These are phyloP conservation scores for Pseudanteris insignis DNA, from an alignment of 2,888 invertebrate genomes.

Conservation along the genomic window DNA sequence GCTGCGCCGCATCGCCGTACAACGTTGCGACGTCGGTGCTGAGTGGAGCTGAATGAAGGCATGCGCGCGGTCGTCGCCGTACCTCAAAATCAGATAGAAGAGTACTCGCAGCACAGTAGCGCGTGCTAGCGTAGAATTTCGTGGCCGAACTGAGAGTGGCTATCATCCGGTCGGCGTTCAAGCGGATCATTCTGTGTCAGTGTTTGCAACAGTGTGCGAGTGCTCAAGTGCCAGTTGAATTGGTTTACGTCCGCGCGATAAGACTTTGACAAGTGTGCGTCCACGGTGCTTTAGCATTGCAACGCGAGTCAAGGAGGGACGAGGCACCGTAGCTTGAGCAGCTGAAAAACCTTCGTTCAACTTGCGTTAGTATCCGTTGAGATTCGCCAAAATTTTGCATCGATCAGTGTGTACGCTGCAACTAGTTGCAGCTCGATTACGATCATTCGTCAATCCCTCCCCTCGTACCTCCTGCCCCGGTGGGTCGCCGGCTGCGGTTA, in stretches of 20 bases:
- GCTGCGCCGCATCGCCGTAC: slow-evolving; percentile 23
- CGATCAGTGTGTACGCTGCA: too few relatives aligned
- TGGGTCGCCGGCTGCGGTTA: too few relatives aligned
- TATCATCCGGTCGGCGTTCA: not conserved
- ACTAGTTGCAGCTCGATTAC: too few relatives aligned
- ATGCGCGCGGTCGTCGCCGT: slow-evolving; percentile 26
- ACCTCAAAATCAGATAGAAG: slow-evolving; percentile 5
- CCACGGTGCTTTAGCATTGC: slow-evolving; percentile 9
- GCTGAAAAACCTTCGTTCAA: not conserved
- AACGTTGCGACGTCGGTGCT: slow-evolving; percentile 29
- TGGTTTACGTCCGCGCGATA: not conserved
- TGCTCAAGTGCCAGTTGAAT: not conserved
- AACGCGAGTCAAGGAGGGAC: slow-evolving; percentile 5
- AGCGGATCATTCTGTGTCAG: slow-evolving; percentile 4
- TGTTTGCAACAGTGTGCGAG: slow-evolving; percentile 9
- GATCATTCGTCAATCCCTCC: too few relatives aligned
- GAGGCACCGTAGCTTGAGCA: not conserved
- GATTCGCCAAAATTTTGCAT: too few relatives aligned
- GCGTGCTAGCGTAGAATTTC: slow-evolving; percentile 4
- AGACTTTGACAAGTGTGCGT: slow-evolving; percentile 26
- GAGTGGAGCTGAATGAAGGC: slow-evolving; percentile 33
- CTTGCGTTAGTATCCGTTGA: too few relatives aligned
- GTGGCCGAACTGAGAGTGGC: not conserved
- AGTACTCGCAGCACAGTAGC: slow-evolving; percentile 1
- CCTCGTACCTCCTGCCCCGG: too few relatives aligned